A percentile compares a stretch with the other conserved stretches of the same genome.
Evolutionary conservation across 2,113 vertebrate species (phyloP).

Genomic region (Ammodytes marinus): DNA sequence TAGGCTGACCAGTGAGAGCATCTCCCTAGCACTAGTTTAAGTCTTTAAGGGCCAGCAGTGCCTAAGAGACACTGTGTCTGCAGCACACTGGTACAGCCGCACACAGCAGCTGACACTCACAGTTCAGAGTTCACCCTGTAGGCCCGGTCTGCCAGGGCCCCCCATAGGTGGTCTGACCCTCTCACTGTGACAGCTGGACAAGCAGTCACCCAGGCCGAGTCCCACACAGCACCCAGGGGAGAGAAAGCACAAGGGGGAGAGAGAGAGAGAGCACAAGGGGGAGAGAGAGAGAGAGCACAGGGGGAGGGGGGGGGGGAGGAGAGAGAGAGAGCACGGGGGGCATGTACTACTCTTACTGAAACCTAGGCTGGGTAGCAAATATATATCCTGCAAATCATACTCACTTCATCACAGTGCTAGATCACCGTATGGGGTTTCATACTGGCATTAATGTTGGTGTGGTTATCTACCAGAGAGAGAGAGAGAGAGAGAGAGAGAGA

Average conservation of each 20-base stretch:
- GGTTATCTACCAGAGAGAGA: too few species aligned
- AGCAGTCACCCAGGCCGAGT: slow-evolving; percentile 18
- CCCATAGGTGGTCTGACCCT: slow-evolving; percentile 39
- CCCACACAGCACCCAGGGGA: background rate
- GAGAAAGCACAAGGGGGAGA: background rate
- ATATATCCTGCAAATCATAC: background rate
- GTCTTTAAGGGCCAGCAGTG: background rate
- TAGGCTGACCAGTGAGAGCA: background rate
- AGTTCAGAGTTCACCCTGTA: slow-evolving; percentile 41
- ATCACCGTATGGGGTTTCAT: background rate
- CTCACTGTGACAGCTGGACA: slow-evolving; percentile 60
- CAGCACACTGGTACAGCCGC: slow-evolving; percentile 8
- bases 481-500: too few species aligned
- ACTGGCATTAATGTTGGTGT: background rate
- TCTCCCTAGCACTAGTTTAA: background rate
- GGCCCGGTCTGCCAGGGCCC: background rate
- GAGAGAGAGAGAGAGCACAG: too few species aligned
- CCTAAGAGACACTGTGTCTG: slow-evolving; percentile 31
- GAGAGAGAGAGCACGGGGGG: too few species aligned
- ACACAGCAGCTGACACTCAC: slow-evolving; percentile 42
- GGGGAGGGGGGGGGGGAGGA: too few species aligned
- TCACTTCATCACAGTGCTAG: background rate
- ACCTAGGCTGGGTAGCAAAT: background rate
- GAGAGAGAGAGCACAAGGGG: too few species aligned
- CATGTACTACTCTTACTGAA: background rate